A percentile compares a stretch with the other conserved stretches of the same genome.
These are phyloP conservation scores for Chiropotes sagulatus DNA, from an alignment of 2,797 vertebrate genomes.

Conservation along the genomic window DNA sequence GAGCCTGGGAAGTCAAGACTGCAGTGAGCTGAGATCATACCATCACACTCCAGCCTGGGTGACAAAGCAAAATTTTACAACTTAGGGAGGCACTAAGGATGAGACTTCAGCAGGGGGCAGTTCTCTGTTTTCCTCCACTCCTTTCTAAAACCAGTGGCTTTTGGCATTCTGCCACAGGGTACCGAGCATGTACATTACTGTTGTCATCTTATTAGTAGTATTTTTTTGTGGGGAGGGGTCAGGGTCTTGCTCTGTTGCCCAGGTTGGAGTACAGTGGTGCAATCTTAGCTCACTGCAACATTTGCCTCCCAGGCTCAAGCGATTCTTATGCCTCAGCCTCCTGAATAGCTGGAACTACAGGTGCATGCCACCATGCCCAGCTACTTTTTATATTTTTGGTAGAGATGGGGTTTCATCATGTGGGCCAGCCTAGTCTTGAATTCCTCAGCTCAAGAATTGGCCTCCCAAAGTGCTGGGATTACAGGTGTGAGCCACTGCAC, in stretches of 20 bases:
- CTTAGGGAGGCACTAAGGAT: background rate
- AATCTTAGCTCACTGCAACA: background rate
- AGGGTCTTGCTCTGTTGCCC: background rate
- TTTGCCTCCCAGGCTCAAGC: background rate
- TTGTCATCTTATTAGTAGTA: background rate
- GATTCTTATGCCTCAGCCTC: background rate
- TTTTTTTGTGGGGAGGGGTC: background rate
- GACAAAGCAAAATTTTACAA: background rate
- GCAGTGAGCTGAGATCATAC: background rate
- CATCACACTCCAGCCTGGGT: background rate
- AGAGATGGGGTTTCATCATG: background rate
- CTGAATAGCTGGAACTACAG: background rate
- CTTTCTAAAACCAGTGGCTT: background rate
- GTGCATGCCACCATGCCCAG: background rate
- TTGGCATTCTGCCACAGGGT: background rate
- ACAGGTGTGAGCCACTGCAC: background rate
- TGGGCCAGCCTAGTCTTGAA: background rate
- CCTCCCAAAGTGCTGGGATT: background rate
- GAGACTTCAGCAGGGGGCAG: background rate
- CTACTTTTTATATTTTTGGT: background rate
- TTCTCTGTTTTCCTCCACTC: background rate
- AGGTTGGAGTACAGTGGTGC: background rate
- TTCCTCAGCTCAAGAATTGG: background rate
- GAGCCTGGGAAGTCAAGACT: background rate
- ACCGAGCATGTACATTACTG: background rate